phyloP scores from a whole-genome alignment of 2,113 vertebrate genomes.

The Petrocephalus microphthalmus region DNA sequence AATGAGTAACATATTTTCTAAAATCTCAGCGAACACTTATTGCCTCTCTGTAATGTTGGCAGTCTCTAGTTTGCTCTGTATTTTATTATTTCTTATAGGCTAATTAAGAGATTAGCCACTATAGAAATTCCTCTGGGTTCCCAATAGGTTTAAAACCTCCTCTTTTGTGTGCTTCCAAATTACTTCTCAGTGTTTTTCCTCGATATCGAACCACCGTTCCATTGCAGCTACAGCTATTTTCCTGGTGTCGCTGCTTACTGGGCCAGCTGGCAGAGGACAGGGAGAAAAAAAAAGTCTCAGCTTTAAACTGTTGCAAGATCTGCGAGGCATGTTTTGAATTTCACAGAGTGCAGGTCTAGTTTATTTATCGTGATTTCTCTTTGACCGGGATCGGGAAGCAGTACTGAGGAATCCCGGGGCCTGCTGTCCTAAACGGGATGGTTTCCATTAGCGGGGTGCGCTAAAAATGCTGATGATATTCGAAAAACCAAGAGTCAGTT shows the following conservation, averaged over 20 bases:
- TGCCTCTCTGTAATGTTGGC: constrained; percentile 63
- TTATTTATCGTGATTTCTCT: not conserved
- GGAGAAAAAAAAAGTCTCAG: not conserved
- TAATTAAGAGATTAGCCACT: constrained; percentile 67
- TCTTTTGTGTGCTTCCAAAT: constrained; percentile 55
- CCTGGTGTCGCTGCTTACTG: constrained; percentile 37
- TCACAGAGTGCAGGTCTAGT: not conserved
- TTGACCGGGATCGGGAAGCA: not conserved
- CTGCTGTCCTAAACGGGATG: not conserved
- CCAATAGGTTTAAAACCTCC: constrained; percentile 43
- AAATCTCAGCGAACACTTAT: constrained; percentile 47
- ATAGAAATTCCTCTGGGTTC: constrained; percentile 57
- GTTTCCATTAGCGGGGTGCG: not conserved
- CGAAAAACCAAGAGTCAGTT: not conserved
- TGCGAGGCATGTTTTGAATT: not conserved
- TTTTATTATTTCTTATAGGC: constrained; percentile 66
- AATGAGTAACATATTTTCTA: constrained; percentile 58
- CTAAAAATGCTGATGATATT: not conserved
- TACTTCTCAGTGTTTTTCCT: constrained; percentile 37
- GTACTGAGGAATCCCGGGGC: not conserved
- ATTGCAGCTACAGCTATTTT: constrained; percentile 34
- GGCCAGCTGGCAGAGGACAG: not conserved
- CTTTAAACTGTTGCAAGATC: not conserved
- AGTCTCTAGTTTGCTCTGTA: constrained; percentile 47
- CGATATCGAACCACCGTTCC: constrained; percentile 37